A percentile compares a stretch with the other conserved stretches of the same genome.
phyloP scores from a whole-genome alignment of 1,140 invertebrate species.

The Bombus consobrinus region DNA sequence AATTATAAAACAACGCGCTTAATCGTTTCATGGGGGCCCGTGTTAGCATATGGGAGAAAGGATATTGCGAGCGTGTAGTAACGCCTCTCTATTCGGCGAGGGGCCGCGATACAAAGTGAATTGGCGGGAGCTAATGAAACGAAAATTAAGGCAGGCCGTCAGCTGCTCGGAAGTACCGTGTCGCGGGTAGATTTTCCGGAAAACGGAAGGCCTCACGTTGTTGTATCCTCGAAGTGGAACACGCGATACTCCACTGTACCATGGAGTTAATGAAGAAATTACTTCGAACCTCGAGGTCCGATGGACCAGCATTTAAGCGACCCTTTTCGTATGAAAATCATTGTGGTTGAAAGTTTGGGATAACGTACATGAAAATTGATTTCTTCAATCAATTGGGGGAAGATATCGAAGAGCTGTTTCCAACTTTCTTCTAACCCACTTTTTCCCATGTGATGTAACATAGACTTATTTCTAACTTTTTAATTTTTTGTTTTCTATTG shows the following conservation, averaged over 20 bases:
- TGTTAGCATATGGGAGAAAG: not conserved
- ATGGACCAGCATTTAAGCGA: not conserved
- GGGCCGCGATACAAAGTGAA: constrained; percentile 50
- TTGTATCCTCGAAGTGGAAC: constrained; percentile 52
- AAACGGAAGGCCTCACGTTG: constrained; percentile 15
- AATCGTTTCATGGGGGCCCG: not conserved
- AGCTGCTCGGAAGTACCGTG: constrained; percentile 65
- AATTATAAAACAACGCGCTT: constrained; percentile 39
- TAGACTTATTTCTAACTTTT: too few relatives aligned
- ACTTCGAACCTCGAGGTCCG: constrained; percentile 2
- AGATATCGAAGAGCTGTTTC: not conserved
- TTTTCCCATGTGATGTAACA: too few relatives aligned
- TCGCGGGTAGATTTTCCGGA: constrained; percentile 55
- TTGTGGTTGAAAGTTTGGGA: not conserved
- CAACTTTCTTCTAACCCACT: too few relatives aligned
- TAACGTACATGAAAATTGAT: not conserved
- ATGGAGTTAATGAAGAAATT: constrained; percentile 72
- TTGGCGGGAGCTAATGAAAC: constrained; percentile 65
- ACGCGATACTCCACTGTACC: constrained; percentile 30
- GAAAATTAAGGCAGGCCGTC: constrained; percentile 70
- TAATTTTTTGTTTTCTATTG: too few relatives aligned
- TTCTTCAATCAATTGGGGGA: not conserved
- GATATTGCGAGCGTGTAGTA: not conserved
- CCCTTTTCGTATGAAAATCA: too few relatives aligned
- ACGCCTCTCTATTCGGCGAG: not conserved